Percentiles rank a stretch among this genome's conserved stretches.
Evolutionary conservation across 1,140 invertebrate species (phyloP).

Genomic region (Lithobius niger): DNA sequence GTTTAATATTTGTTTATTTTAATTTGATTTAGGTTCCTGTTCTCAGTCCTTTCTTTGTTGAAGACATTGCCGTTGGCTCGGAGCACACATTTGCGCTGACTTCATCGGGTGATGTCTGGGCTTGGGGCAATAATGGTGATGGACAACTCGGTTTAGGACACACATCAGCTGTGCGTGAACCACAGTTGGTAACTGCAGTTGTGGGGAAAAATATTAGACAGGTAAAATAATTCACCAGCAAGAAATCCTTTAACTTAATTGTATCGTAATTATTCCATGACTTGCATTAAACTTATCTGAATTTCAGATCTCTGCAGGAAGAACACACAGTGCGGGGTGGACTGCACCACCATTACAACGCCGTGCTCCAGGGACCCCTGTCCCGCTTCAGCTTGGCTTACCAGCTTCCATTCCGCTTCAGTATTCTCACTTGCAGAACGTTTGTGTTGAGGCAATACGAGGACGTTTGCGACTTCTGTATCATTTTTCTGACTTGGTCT

Average conservation of each 20-base stretch:
- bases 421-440: constrained; percentile 39
- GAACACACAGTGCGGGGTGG: constrained; percentile 50
- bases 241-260: too few species aligned
- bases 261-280: not conserved
- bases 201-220: constrained; percentile 44
- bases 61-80: constrained; percentile 46
- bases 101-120: constrained; percentile 43
- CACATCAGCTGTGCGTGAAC: constrained; percentile 39
- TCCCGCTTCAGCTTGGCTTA: constrained; percentile 38
- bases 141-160: constrained; percentile 47
- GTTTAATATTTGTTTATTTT: not conserved
- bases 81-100: constrained; percentile 49
- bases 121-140: constrained; percentile 50
- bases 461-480: constrained; percentile 43
- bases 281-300: constrained; percentile 2
- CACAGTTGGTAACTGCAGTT: constrained; percentile 39
- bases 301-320: constrained; percentile 42
- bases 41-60: constrained; percentile 38
- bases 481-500: constrained; percentile 48
- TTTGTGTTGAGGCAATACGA: constrained; percentile 39
- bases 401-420: constrained; percentile 42
- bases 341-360: constrained; percentile 39
- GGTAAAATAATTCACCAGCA: constrained; percentile 26
- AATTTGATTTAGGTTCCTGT: constrained; percentile 30
- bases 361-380: constrained; percentile 35